phyloP scores from a whole-genome alignment of 2,113 vertebrate genomes.

The Craseonycteris thonglongyai region DNA sequence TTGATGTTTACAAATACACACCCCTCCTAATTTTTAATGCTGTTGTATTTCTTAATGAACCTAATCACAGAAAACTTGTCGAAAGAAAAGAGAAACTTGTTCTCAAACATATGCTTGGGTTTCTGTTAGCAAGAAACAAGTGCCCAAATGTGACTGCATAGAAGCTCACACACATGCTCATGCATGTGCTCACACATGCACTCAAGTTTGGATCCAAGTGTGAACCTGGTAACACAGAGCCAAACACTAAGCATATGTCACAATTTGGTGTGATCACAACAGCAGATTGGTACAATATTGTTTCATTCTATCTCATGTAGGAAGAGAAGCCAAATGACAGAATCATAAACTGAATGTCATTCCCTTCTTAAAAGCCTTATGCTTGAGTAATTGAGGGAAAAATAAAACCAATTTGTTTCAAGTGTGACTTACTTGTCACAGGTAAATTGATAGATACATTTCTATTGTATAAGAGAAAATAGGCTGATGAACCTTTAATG shows the following conservation, averaged over 20 bases:
- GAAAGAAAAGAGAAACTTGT: constrained; percentile 27
- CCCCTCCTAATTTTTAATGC: constrained; percentile 40
- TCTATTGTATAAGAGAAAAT: background rate
- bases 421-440: background rate
- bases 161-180: background rate
- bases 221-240: constrained; percentile 37
- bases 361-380: constrained; percentile 1
- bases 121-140: constrained; percentile 54
- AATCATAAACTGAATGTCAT: constrained; percentile 44
- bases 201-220: background rate
- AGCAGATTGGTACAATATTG: constrained; percentile 52
- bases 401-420: constrained; percentile 19
- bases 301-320: constrained; percentile 27
- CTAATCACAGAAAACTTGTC: constrained; percentile 56
- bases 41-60: constrained; percentile 39
- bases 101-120: constrained; percentile 56
- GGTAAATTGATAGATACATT: background rate
- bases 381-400: constrained; percentile 10
- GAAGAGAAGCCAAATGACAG: constrained; percentile 47
- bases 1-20: constrained; percentile 43
- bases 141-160: background rate
- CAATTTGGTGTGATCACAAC: constrained; percentile 51
- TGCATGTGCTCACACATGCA: background rate
- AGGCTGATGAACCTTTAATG: background rate
- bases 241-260: constrained; percentile 56